phyloP scores from a whole-genome alignment of 2,113 vertebrate genomes.

The Dromaius novaehollandiae region DNA sequence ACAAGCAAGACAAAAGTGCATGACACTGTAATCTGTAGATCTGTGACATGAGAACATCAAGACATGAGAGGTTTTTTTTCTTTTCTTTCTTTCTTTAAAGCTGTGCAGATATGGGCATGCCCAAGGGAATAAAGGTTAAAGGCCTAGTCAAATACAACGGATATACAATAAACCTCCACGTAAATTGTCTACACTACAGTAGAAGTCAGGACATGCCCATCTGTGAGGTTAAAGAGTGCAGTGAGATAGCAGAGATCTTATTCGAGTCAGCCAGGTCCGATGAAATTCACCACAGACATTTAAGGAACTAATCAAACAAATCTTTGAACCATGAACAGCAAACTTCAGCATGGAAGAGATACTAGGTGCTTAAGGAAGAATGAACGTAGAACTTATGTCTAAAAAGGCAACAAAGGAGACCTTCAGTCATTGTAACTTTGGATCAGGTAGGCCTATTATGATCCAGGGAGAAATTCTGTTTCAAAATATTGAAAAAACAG shows the following conservation, averaged over 20 bases:
- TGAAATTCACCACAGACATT: background rate
- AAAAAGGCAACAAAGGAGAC: background rate
- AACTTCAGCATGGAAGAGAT: background rate
- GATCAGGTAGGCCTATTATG: background rate
- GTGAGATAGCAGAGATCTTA: background rate
- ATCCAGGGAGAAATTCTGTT: background rate
- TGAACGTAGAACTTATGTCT: background rate
- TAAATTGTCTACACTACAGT: background rate
- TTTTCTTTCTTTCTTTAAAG: background rate
- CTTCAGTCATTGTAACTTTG: background rate
- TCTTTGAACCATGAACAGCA: background rate
- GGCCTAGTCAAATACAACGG: background rate
- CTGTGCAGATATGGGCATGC: background rate
- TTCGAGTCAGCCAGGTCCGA: background rate
- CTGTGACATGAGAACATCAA: background rate
- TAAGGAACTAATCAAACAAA: background rate
- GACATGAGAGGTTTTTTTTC: background rate
- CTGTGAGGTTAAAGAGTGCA: background rate
- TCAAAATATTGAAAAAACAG: background rate
- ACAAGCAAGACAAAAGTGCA: background rate
- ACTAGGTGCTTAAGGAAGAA: background rate
- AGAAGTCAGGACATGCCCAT: background rate
- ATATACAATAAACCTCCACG: background rate
- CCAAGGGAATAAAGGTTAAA: background rate
- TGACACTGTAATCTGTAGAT: background rate